Percentiles rank a stretch among this genome's conserved stretches.
Evolutionary conservation across 2,888 invertebrate species (phyloP).

Genomic region (Cheilosia impressa): DNA sequence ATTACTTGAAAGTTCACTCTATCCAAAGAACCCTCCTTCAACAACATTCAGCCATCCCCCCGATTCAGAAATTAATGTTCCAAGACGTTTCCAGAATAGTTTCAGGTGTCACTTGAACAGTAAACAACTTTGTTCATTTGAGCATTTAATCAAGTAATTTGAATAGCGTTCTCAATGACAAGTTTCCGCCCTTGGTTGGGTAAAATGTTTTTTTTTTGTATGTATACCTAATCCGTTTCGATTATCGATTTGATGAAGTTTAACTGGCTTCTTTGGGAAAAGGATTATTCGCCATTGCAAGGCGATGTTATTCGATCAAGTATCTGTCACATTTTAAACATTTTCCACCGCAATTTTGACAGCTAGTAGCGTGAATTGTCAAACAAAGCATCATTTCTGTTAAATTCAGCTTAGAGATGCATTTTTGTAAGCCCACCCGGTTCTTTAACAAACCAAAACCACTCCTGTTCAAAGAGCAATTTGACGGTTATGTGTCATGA

Average conservation of each 20-base stretch:
- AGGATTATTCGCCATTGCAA: slow-evolving; percentile 25
- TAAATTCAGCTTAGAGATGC: no score
- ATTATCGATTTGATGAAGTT: slow-evolving; percentile 35
- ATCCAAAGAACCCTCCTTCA: slow-evolving; percentile 14
- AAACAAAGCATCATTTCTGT: no score
- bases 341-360: no score
- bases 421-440: not conserved
- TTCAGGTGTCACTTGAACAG: slow-evolving; percentile 53
- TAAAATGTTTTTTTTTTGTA: not conserved
- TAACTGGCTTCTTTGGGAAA: slow-evolving; percentile 40
- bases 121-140: slow-evolving; percentile 31
- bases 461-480: slow-evolving; percentile 24
- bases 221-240: slow-evolving; percentile 13
- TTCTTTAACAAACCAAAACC: not conserved
- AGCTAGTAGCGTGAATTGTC: no score
- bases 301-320: no score
- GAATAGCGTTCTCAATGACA: slow-evolving; percentile 20
- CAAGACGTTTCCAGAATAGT: slow-evolving; percentile 31
- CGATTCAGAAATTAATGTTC: slow-evolving; percentile 20
- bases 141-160: slow-evolving; percentile 32
- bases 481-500: slow-evolving; percentile 58
- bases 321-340: no score
- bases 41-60: not conserved
- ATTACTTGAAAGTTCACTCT: not conserved
- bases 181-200: slow-evolving; percentile 12